Base-by-base conservation (phyloP, 2,797 vertebrate genomes). In the Sphenopsis melanotis region DNA sequence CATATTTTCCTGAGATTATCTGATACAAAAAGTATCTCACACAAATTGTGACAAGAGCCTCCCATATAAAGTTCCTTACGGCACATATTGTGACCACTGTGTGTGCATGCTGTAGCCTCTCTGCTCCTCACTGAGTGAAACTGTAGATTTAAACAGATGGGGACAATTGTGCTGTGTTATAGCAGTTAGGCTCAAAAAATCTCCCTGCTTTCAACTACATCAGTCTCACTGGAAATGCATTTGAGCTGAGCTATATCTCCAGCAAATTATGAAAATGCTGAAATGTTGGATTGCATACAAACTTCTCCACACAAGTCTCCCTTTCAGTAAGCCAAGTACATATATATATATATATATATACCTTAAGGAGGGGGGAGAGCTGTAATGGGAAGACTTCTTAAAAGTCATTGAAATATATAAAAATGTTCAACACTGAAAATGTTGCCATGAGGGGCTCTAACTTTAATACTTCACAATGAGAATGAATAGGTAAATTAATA, bases 401-500 rank as follows among this genome's bases (percentile, higher is more conserved):
- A 57, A 82, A 41, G 39, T 87, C 66, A 69, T 49, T 96, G 61
- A 52, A 81, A 60, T 83, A 82, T 39, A 90, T 88, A 75, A 71
- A 95, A 91, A 70, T 44, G 46, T 85, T 87, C 22, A 74, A 47
- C 64, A 36, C 34, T 49, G 39, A 36, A 66, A 79, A 11, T 17
- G 4, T 96, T 94, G 64, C 32, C 30, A 36, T 83, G 66, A 78
- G 93, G 55, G 49, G 19, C 46, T 94, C 78, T 92, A 74, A 77
- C 50, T 80, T 94, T 83, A 90, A 63, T 63, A 50, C 75, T 88
- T 95, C 71, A 87, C 91, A 95, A 86, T 88, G 39, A 83, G 29
- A 83, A 60, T n/a, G 2, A 77, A 39, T 21, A 55, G 14, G 23
- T 47, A 56, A 83, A 90, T 29, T 41, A 50, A 22, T 42, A 37